Conservation (phyloP, 1,140 invertebrate genomes). For the Melanaphis sacchari region DNA sequence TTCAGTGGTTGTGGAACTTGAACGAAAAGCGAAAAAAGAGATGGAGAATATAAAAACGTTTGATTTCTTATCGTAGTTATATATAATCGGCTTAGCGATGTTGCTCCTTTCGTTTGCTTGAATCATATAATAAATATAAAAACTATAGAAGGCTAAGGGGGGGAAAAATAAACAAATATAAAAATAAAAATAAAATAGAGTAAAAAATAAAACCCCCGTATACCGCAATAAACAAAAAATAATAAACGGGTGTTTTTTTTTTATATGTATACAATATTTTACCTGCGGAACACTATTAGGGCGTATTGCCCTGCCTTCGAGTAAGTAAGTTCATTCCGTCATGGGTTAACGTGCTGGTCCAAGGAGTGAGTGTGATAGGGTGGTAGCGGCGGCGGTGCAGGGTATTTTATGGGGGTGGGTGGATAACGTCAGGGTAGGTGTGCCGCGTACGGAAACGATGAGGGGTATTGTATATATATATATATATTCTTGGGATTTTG, state of each 20-base stretch:
- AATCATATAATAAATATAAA: slow-evolving; percentile 50
- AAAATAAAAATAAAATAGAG: neutral
- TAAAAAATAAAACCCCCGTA: slow-evolving; percentile 36
- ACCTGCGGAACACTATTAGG: slow-evolving; percentile 55
- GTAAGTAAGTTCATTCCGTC: slow-evolving; percentile 52
- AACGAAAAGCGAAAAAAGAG: neutral
- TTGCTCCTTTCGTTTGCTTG: slow-evolving; percentile 6
- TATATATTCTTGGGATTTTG: slow-evolving; percentile 50
- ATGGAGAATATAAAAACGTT: slow-evolving; percentile 40
- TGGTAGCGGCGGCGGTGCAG: neutral
- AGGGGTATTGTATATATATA: slow-evolving; percentile 9
- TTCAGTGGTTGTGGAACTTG: neutral
- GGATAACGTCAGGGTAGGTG: neutral
- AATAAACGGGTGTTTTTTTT: slow-evolving; percentile 50
- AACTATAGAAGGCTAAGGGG: neutral
- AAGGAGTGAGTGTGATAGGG: neutral
- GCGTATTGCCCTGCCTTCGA: slow-evolving; percentile 38
- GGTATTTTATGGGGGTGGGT: neutral
- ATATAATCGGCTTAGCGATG: slow-evolving; percentile 50
- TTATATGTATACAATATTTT: slow-evolving; percentile 43
- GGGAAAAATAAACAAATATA: neutral
- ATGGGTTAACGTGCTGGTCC: neutral
- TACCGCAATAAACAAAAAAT: slow-evolving; percentile 56
- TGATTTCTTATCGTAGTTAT: slow-evolving; percentile 50
- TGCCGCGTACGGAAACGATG: neutral